phyloP scores from a whole-genome alignment of 1,140 invertebrate genomes.

The Drosophila ohnishii region DNA sequence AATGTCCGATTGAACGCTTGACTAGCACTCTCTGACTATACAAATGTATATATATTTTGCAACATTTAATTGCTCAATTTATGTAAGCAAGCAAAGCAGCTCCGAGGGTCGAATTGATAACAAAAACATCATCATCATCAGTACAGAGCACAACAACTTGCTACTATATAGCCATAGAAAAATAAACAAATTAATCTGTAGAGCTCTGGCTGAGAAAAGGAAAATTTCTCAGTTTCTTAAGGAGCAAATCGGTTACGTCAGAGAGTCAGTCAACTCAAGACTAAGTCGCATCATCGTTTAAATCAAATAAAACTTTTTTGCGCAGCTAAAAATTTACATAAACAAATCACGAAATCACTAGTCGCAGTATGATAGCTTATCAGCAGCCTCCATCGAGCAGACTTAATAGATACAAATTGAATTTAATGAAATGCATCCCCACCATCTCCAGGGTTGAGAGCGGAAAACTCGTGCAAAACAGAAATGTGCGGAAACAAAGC shows the following conservation, averaged over 20 bases:
- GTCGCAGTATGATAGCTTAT: conserved; percentile 41
- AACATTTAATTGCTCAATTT: conserved; percentile 51
- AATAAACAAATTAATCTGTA: conserved; percentile 50
- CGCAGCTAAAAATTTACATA: conserved; percentile 57
- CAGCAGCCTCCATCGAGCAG: conserved; percentile 31
- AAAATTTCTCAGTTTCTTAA: conserved; percentile 14
- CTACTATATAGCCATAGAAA: not conserved
- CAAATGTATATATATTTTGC: conserved; percentile 35
- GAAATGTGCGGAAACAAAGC: conserved; percentile 28
- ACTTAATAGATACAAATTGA: conserved; percentile 56
- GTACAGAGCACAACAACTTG: conserved; percentile 8
- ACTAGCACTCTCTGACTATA: conserved; percentile 19
- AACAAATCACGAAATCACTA: conserved; percentile 52
- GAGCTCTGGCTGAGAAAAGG: conserved; percentile 15
- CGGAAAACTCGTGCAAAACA: conserved; percentile 33
- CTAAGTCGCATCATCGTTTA: conserved; percentile 10
- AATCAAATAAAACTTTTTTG: conserved; percentile 53
- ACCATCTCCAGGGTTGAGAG: conserved; percentile 19
- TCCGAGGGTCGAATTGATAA: conserved; percentile 55
- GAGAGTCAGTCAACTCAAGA: not conserved
- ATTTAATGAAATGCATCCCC: conserved; percentile 55
- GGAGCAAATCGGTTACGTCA: conserved; percentile 15
- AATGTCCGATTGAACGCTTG: conserved; percentile 31
- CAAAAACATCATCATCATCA: conserved; percentile 23
- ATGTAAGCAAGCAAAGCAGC: conserved; percentile 29